Evolutionary conservation across 2,888 invertebrate species (phyloP), one percentile per base, ranked within the genome.

Genomic region (Tetranychus piercei): DNA sequence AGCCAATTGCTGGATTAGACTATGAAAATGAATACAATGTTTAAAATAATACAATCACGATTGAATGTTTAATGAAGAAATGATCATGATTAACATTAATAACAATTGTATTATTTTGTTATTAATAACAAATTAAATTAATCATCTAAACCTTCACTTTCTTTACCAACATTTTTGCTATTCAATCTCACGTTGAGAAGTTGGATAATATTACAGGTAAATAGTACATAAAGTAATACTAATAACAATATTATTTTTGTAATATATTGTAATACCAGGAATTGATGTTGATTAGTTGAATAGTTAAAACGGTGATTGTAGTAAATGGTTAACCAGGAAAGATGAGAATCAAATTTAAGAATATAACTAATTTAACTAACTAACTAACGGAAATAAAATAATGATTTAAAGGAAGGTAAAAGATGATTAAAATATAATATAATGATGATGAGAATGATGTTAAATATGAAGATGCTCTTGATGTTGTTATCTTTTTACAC

Each of bases 61-160:
- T 55, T 55, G 55, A 55, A 55, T 55, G 11, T 55, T 55, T 9
- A 55, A 55, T 55, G 55, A 55, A 55, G 9, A 55, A 55, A 55
- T 55, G 55, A 55, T 55, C 55, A 55, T 55, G 55, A 55, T 55
- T 55, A 55, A 55, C 55, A 55, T 55, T 55, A 55, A 15, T 55
- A 15, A 55, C 15, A 15, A 55, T 55, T 55, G 55, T 55, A 55
- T 15, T 15, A 55, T 11, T 55, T 55, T 55, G 55, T 55, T 55
- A 55, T 55, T 55, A 55, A 55, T 55, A 55, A 55, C 55, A 55
- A 55, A 55, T 55, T 55, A 55, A 55, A 55, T 55, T 55, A 55
- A 55, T 55, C 55, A 55, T 55, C 15, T 55, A 55, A 15, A 55
- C 9, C 9, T 15, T 15, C 55, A 55, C 9, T 9, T 55, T 55